Evolutionary conservation across 2,888 invertebrate species (phyloP).

Genomic region (Hyles lineata): DNA sequence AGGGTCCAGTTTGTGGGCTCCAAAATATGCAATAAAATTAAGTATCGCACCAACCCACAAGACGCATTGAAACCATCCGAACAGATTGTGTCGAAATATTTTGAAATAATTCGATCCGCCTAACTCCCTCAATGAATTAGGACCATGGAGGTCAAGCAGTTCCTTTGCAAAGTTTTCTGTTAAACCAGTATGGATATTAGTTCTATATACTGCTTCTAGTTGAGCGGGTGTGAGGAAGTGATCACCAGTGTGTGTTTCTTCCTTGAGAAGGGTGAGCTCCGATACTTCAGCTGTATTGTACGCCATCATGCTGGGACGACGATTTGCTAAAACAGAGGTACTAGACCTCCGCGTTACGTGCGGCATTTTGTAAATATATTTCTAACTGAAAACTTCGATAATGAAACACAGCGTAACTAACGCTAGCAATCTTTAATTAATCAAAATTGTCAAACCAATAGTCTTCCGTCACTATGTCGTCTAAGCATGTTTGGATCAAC

Average conservation of each 20-base stretch:
- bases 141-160: conserved; percentile 82
- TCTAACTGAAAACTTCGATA: background rate
- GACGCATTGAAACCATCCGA: conserved; percentile 89
- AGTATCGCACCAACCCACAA: conserved; percentile 88
- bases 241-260: conserved; percentile 73
- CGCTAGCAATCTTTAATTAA: background rate
- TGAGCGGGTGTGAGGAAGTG: conserved; percentile 75
- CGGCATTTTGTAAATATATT: conserved; percentile 50
- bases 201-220: conserved; percentile 73
- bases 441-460: background rate
- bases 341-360: conserved; percentile 52
- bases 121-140: conserved; percentile 86
- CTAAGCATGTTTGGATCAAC: background rate
- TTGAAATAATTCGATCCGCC: conserved; percentile 86
- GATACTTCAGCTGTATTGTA: conserved; percentile 46
- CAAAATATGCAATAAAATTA: conserved; percentile 85
- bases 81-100: conserved; percentile 87
- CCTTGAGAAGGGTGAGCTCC: conserved; percentile 64
- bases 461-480: background rate
- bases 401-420: background rate
- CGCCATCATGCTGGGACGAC: conserved; percentile 47
- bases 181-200: conserved; percentile 80
- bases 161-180: conserved; percentile 80
- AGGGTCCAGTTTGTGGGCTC: conserved; percentile 38
- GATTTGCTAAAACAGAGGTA: conserved; percentile 47